phyloP scores from a whole-genome alignment of 2,113 vertebrate genomes.

The Loxodonta africana region DNA sequence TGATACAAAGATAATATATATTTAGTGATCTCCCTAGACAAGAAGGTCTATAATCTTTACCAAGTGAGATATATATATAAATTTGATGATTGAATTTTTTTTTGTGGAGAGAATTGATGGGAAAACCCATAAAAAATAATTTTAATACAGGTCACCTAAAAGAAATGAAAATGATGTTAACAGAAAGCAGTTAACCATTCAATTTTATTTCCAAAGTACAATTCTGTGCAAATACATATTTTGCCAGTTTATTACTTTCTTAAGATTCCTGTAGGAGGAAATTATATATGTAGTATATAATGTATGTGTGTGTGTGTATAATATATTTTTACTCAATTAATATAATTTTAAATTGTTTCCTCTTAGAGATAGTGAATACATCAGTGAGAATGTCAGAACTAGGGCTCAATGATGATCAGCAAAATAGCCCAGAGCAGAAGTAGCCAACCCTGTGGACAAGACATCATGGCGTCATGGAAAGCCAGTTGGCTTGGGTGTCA shows the following conservation, averaged over 20 bases:
- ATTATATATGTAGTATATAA: background rate
- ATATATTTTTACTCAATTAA: background rate
- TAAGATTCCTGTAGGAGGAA: background rate
- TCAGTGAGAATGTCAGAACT: background rate
- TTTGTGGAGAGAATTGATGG: background rate
- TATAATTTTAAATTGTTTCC: background rate
- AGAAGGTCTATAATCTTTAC: background rate
- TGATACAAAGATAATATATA: background rate
- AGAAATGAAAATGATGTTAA: background rate
- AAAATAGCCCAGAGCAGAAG: background rate
- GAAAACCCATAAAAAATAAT: conserved; percentile 33
- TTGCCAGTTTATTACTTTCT: background rate
- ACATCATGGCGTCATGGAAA: background rate
- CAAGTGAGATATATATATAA: background rate
- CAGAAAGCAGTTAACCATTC: background rate
- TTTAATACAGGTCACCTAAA: background rate
- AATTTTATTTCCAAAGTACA: background rate
- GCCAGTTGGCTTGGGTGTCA: background rate
- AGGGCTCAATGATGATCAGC: background rate
- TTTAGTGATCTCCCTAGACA: conserved; percentile 14
- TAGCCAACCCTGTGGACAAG: background rate
- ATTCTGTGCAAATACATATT: background rate
- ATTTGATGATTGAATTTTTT: conserved; percentile 26
- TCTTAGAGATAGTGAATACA: background rate
- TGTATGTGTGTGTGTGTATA: background rate